Conservation (phyloP, 1,140 invertebrate genomes). For the Adoxophyes honmai region DNA sequence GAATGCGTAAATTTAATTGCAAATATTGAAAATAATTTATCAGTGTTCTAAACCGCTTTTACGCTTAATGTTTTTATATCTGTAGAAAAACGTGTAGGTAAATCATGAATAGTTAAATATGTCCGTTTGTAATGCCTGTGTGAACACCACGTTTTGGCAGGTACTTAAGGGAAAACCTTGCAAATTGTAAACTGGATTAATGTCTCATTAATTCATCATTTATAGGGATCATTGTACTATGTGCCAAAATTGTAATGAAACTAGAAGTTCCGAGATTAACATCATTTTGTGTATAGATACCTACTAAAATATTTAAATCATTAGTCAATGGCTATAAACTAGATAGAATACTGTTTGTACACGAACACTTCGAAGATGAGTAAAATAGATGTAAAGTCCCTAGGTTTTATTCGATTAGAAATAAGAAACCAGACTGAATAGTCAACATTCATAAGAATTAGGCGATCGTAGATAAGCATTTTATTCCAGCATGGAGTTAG, state of each 20-base stretch:
- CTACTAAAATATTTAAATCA: neutral
- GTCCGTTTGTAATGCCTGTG: neutral
- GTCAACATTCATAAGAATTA: conserved; percentile 70
- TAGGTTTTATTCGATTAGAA: conserved; percentile 38
- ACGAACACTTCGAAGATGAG: neutral
- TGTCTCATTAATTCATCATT: neutral
- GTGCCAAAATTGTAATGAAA: neutral
- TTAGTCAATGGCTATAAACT: neutral
- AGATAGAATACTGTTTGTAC: neutral
- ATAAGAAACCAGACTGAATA: conserved; percentile 74
- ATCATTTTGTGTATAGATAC: neutral
- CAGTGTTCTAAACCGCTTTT: no score
- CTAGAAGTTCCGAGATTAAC: neutral
- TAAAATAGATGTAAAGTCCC: neutral
- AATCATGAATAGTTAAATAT: neutral
- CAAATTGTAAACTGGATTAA: neutral
- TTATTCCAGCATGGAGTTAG: conserved; percentile 20
- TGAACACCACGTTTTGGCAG: neutral
- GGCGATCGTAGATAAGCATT: conserved; percentile 34
- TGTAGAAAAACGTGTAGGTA: no score
- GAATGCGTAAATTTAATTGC: no score
- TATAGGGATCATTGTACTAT: neutral
- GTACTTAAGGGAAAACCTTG: no score
- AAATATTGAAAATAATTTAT: no score
- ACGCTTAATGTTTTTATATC: no score